These are phyloP conservation scores for Balaenoptera acutorostrata DNA, from an alignment of 2,113 vertebrate genomes.

Conservation along the genomic window DNA sequence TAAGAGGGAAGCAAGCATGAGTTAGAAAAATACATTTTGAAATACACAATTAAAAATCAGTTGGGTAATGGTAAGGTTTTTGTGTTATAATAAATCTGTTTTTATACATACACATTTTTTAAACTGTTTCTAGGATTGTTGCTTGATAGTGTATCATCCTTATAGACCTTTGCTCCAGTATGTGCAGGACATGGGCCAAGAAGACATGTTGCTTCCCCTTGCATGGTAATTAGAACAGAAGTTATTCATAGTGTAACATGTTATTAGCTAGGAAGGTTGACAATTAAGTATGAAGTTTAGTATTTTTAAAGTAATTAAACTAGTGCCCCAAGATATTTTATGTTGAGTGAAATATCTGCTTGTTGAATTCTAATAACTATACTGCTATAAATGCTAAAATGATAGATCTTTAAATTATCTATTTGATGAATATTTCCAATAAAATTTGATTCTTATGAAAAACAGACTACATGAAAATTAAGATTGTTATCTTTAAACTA, in stretches of 20 bases:
- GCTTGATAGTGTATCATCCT: conserved; percentile 99
- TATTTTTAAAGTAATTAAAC: conserved; percentile 47
- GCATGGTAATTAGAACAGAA: conserved; percentile 89
- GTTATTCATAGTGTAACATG: conserved; percentile 60
- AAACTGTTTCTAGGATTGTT: conserved; percentile 93
- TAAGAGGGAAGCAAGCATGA: conserved; percentile 50
- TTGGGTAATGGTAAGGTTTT: conserved; percentile 61
- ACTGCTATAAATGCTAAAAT: conserved; percentile 36
- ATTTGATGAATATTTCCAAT: neutral
- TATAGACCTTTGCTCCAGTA: conserved; percentile 98
- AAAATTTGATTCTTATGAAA: conserved; percentile 44
- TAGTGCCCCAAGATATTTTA: conserved; percentile 27
- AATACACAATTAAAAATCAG: conserved; percentile 54
- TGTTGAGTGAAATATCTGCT: conserved; percentile 20
- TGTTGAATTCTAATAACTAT: conserved; percentile 27
- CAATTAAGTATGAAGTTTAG: conserved; percentile 9
- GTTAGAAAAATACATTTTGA: conserved; percentile 64
- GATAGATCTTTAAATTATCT: conserved; percentile 39
- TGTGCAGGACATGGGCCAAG: conserved; percentile 99
- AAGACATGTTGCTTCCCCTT: conserved; percentile 97
- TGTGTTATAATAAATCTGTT: conserved; percentile 73
- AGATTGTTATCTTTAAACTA: neutral
- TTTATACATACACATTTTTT: conserved; percentile 65
- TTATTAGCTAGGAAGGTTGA: conserved; percentile 47
- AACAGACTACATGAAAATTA: conserved; percentile 18